phyloP scores from a whole-genome alignment of 35 echinoderm and acorn worm species.

The Holothuria glaberrima region DNA sequence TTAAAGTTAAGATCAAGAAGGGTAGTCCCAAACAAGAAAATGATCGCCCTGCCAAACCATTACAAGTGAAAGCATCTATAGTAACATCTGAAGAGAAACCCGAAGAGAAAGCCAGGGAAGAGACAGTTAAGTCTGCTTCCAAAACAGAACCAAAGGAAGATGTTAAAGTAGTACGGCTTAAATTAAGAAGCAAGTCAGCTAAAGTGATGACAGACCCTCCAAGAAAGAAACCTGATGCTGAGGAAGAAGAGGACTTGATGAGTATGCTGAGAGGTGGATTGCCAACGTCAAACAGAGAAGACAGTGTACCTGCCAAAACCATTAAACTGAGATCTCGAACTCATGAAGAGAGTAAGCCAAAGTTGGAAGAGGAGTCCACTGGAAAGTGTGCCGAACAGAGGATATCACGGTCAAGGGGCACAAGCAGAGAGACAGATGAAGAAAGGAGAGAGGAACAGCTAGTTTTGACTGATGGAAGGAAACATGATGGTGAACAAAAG shows the following conservation, averaged over 20 bases:
- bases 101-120: background rate
- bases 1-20: too few species aligned
- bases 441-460: too few species aligned
- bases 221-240: background rate
- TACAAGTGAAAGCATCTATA: background rate
- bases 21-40: background rate
- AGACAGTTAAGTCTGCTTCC: background rate
- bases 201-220: background rate
- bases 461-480: too few species aligned
- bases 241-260: constrained; percentile 36
- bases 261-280: constrained; percentile 20
- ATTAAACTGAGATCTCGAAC: too few species aligned
- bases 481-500: too few species aligned
- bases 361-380: too few species aligned
- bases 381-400: too few species aligned
- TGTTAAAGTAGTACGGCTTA: constrained; percentile 36
- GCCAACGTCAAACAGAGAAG: too few species aligned
- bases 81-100: background rate
- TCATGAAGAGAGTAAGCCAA: too few species aligned
- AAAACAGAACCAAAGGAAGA: background rate
- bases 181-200: constrained; percentile 17
- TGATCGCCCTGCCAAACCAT: background rate
- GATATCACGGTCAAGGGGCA: too few species aligned
- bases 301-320: too few species aligned
- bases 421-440: too few species aligned